Percentiles rank a stretch among this genome's conserved stretches.
Evolutionary conservation across 2,888 invertebrate species (phyloP).

Genomic region (Drosophila picticornis): DNA sequence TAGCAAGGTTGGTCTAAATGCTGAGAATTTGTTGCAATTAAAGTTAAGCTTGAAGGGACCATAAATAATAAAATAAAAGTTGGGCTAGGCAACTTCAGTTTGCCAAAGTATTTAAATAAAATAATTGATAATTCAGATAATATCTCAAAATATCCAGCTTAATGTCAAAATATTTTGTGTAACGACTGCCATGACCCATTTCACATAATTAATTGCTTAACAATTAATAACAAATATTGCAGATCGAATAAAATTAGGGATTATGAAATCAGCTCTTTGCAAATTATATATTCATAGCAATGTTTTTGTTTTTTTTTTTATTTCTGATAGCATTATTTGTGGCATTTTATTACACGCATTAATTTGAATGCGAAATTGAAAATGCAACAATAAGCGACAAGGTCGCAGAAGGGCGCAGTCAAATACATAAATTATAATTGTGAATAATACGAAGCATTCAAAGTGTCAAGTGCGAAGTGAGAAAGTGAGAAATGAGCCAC

Average conservation of each 20-base stretch:
- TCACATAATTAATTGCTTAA: conserved; percentile 21
- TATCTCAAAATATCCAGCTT: not conserved
- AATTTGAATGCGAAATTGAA: conserved; percentile 17
- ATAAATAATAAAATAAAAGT: not conserved
- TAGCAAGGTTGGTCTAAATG: not conserved
- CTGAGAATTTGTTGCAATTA: not conserved
- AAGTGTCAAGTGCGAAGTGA: conserved; percentile 25
- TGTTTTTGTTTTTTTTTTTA: not conserved
- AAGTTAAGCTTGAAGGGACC: not conserved
- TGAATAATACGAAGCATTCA: not conserved
- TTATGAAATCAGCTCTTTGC: conserved; percentile 22
- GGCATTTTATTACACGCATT: conserved; percentile 12
- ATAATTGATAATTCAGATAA: not conserved
- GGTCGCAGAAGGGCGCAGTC: not conserved
- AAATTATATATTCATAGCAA: conserved; percentile 27
- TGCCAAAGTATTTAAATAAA: not conserved
- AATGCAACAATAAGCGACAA: conserved; percentile 30
- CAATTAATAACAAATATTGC: conserved; percentile 35
- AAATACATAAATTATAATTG: conserved; percentile 15
- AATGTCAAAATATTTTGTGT: not conserved
- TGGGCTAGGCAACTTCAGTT: not conserved
- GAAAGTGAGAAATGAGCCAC: conserved; percentile 24
- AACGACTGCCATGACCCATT: not conserved
- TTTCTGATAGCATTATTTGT: conserved; percentile 12
- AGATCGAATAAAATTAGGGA: conserved; percentile 11